phyloP scores from a whole-genome alignment of 2,888 invertebrate genomes.

The Melieria omissa region DNA sequence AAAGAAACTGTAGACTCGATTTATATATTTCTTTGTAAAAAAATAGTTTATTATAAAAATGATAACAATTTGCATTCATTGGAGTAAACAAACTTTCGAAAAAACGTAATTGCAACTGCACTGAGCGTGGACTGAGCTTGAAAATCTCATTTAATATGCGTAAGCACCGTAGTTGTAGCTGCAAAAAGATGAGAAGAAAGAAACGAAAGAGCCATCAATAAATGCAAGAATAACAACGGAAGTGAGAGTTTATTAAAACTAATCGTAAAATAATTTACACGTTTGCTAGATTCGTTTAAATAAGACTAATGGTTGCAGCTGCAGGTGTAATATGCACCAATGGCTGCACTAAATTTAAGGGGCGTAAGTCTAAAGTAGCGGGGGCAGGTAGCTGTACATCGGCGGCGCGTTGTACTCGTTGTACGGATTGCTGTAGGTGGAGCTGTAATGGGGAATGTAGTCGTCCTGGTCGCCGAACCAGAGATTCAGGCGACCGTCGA shows the following conservation, averaged over 20 bases:
- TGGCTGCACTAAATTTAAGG: no score
- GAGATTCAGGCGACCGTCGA: constrained; percentile 53
- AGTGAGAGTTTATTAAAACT: constrained; percentile 19
- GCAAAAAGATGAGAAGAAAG: constrained; percentile 18
- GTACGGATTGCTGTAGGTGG: not conserved
- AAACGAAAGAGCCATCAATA: constrained; percentile 1
- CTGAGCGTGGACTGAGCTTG: not conserved
- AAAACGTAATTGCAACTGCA: not conserved
- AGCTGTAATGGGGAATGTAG: not conserved
- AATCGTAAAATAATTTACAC: constrained; percentile 3
- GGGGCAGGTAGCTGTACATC: constrained; percentile 19
- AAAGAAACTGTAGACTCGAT: no score
- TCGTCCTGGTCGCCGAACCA: constrained; percentile 43
- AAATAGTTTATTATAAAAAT: no score
- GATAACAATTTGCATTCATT: no score
- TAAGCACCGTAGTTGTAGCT: constrained; percentile 16
- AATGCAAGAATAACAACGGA: constrained; percentile 3
- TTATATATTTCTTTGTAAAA: no score
- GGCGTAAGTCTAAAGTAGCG: constrained; percentile 3
- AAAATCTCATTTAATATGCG: not conserved
- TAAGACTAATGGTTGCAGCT: no score
- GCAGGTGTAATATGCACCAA: no score
- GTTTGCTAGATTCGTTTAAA: no score
- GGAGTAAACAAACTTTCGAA: no score
- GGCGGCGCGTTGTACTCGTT: constrained; percentile 15